Evolutionary conservation across 2,888 invertebrate genomes (phyloP), one percentile per base, ranked within the genome.

Genomic region (Congeria kusceri): DNA sequence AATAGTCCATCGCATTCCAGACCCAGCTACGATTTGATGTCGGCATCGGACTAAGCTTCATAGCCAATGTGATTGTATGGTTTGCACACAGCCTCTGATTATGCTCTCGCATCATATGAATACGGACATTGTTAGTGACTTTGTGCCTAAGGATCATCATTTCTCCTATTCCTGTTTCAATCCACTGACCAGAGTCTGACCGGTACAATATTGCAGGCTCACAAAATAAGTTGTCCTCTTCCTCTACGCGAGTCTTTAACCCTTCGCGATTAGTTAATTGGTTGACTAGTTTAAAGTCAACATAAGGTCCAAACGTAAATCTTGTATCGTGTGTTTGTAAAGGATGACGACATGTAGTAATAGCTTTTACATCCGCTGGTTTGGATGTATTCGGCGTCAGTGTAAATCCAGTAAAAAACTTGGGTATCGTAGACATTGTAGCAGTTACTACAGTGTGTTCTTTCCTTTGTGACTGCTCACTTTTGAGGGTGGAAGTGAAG

Each of bases 21-120:
- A 92, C 92, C 91, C 91, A 92, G 9, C 96, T 96, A 88, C 96
- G 96, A 58, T 93, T 92, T 88, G 95, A 90, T 7, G 85, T 69
- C 1, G 80, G 77, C 95, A 96, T 95, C 0, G 95, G 95, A 27
- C 95, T 94, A 18, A 98, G 94, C 86, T 95, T 95, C 95, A 98
- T 96, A 83, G 97, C 96, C 0, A 95, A 93, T 0, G 95, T 95
- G 28, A 98, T 95, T 87, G 95, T 95, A 92, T 98, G 98, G 94
- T 98, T 98, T 15, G 98, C 98, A 94, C 98, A 98, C 57, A 98
- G 95, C 93, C 98, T 98, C 80, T 96, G 95, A 0, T 97, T 96
- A 93, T 97, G 96, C 86, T 98, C 98, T 70, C 98, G 95, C 69
- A 98, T 95, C 98, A 98, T 98, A 1, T 98, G 93, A 20, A 98